Evolutionary conservation across 2,888 invertebrate species (phyloP).

Genomic region (Erannis defoliaria): DNA sequence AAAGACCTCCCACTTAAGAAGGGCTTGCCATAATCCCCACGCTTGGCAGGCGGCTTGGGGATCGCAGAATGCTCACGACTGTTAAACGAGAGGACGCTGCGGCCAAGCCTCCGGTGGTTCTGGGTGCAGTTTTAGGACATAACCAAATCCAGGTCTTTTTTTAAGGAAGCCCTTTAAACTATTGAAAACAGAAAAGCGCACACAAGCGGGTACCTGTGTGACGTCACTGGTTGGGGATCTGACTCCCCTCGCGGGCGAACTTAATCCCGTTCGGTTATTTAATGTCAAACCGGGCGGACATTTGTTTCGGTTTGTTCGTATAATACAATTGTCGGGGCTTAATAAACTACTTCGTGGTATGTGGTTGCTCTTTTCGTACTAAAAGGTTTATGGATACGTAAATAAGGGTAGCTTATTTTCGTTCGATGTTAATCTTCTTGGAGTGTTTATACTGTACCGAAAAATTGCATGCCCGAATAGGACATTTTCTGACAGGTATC

Average conservation of each 20-base stretch:
- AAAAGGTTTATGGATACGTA: constrained; percentile 74
- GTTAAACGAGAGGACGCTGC: no score
- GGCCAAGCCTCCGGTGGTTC: no score
- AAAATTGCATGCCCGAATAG: neutral
- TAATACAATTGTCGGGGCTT: constrained; percentile 74
- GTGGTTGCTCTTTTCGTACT: constrained; percentile 77
- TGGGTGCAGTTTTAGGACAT: no score
- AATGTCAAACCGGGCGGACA: constrained; percentile 67
- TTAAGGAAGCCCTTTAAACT: neutral
- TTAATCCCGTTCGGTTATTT: constrained; percentile 76
- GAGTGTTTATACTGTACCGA: neutral
- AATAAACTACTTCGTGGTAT: constrained; percentile 62
- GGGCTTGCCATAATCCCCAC: no score
- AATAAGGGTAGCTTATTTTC: constrained; percentile 52
- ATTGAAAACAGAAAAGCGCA: neutral
- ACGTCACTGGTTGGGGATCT: neutral
- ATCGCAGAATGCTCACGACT: no score
- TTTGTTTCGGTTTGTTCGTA: constrained; percentile 69
- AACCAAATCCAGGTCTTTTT: neutral
- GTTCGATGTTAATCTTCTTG: constrained; percentile 2
- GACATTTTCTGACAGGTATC: no score
- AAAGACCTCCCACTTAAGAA: no score
- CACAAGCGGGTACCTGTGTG: constrained; percentile 3
- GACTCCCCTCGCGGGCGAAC: constrained; percentile 47
- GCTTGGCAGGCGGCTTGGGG: no score